Conservation (phyloP, 53 echinoderm and acorn worm species). For the Holothuria leucospilota region DNA sequence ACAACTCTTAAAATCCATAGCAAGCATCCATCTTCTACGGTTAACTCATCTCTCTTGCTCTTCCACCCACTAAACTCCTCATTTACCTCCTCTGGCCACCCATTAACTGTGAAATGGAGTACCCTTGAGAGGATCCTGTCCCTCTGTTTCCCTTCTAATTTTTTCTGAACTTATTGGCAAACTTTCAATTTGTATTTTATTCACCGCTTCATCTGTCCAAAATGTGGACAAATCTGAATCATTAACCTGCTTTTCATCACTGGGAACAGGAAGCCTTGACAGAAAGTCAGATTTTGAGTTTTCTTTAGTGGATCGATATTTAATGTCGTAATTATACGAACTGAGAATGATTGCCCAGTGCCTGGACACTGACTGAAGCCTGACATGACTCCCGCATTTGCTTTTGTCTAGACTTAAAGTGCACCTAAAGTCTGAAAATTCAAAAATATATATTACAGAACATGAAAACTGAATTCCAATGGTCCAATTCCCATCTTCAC, state of each 20-base stretch:
- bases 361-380: too few species aligned
- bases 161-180: background rate
- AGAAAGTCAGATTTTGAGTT: constrained; percentile 35
- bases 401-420: too few species aligned
- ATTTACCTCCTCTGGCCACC: constrained; percentile 18
- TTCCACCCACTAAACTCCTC: background rate
- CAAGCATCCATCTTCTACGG: constrained; percentile 31
- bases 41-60: constrained; percentile 16
- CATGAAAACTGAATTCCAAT: too few species aligned
- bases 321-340: constrained; percentile 11
- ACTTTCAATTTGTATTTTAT: background rate
- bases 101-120: too few species aligned
- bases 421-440: too few species aligned
- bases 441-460: too few species aligned
- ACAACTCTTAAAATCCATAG: background rate
- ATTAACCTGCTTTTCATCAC: background rate
- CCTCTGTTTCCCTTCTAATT: background rate
- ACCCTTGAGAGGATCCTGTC: constrained; percentile 23
- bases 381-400: too few species aligned
- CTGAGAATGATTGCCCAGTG: constrained; percentile 32
- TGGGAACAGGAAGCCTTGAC: too few species aligned
- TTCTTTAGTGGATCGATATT: constrained; percentile 28
- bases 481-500: too few species aligned
- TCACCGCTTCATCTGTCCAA: constrained; percentile 35
- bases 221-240: constrained; percentile 24